Base-by-base conservation (phyloP, 1,140 invertebrate genomes). In the Drosophila simulans region DNA sequence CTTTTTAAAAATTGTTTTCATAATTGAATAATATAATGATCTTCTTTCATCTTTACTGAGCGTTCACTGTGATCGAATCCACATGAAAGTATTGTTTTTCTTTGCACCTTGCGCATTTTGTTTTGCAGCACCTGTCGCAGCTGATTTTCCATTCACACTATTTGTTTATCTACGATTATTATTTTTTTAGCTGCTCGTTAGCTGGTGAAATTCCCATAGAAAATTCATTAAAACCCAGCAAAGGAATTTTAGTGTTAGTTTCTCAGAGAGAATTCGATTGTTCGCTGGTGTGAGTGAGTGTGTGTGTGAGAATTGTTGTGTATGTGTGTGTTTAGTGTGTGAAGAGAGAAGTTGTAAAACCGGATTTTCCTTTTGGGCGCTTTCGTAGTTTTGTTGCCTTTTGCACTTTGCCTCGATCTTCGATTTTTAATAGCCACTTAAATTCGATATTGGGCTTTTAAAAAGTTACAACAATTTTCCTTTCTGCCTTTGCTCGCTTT, bases 331-430 rank as follows among this genome's bases (percentile, higher is more conserved):
- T 31, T 17, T 10, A 13, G 54, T 57, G 27, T 45, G 25, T 54
- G 51, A 31, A 37, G 58, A 52, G 55, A 84, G 77, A 89, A 89
- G 84, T 90, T 89, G 84, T 89, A 89, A 89, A 89, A 89, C 84
- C 84, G 84, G 84, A 89, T 89, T 89, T 89, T 89, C 80, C 82
- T 89, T 89, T 88, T 89, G 76, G 80, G 80, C 77, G 68, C 78
- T 80, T 48, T 49, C 45, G 51, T 59, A 62, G 58, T 68, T 59
- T 66, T 77, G 34, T 74, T 88, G 84, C 80, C 84, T 89, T 89
- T 89, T 84, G 79, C 84, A 89, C 84, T 84, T 89, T 90, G 66
- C 85, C 65, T 80, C 58, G 70, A 72, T 86, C 58, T 57, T 88
- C 52, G 65, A 68, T 60, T 79, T 75, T 57, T 45, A 77, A 77